Evolutionary conservation across 2,113 vertebrate genomes (phyloP).

Genomic region (Ranitomeya imitator): DNA sequence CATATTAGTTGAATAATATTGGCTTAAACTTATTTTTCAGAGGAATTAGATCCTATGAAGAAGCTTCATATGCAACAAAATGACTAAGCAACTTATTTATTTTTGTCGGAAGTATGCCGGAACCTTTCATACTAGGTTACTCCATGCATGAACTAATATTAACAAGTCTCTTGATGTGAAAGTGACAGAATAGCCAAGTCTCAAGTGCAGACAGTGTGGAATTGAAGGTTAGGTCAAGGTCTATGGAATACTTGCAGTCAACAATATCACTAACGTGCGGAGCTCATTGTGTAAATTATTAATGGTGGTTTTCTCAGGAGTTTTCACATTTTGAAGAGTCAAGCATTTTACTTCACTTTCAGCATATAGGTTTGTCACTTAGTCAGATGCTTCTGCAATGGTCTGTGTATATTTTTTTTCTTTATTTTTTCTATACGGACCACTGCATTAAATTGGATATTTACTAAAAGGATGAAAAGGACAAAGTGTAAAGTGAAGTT

Average conservation of each 20-base stretch:
- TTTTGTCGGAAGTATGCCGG: not conserved
- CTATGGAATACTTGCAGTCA: conserved; percentile 30
- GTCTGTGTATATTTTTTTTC: not conserved
- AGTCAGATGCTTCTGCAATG: not conserved
- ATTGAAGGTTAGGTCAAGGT: conserved; percentile 52
- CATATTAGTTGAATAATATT: not conserved
- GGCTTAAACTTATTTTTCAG: not conserved
- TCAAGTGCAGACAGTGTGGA: not conserved
- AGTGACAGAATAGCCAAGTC: conserved; percentile 30
- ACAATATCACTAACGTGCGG: conserved; percentile 27
- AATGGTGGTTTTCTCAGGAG: conserved; percentile 18
- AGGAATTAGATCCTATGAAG: not conserved
- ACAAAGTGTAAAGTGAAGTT: not conserved
- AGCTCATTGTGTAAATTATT: conserved; percentile 33
- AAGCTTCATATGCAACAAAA: not conserved
- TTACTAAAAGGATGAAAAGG: not conserved
- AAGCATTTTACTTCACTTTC: conserved; percentile 19
- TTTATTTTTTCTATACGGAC: not conserved
- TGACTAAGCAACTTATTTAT: not conserved
- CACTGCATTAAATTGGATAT: not conserved
- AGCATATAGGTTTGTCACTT: conserved; percentile 1
- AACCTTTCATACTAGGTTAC: not conserved
- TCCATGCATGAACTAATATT: not conserved
- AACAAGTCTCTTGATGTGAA: conserved; percentile 11
- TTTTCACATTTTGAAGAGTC: conserved; percentile 35